Evolutionary conservation across 2,113 vertebrate species (phyloP).

Genomic region (Cottus gobio): DNA sequence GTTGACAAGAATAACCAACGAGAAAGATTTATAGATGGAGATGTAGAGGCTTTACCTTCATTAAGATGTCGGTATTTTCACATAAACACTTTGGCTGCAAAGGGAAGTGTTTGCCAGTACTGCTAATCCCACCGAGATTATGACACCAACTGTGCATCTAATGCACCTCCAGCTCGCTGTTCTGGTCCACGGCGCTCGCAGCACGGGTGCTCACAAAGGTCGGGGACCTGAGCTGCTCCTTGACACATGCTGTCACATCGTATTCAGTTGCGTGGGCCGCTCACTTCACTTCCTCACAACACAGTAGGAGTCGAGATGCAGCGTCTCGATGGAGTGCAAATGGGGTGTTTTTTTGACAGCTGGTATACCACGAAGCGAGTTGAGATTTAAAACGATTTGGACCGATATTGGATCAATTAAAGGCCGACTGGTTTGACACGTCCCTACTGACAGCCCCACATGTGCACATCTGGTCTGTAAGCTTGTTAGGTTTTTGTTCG

Average conservation of each 20-base stretch:
- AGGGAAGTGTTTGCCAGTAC: not conserved
- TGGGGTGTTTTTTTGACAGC: not conserved
- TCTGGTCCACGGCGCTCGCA: not conserved
- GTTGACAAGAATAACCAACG: slow-evolving; percentile 2
- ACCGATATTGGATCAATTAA: not conserved
- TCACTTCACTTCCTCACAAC: not conserved
- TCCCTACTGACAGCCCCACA: not conserved
- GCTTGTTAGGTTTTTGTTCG: not conserved
- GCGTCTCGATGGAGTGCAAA: not conserved
- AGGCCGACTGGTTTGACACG: not conserved
- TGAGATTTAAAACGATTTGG: not conserved
- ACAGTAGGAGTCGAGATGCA: too few relatives aligned
- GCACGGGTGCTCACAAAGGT: not conserved
- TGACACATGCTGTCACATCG: not conserved
- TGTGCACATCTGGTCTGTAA: not conserved
- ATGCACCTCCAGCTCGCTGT: not conserved
- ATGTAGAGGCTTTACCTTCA: not conserved
- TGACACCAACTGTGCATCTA: not conserved
- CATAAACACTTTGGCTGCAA: not conserved
- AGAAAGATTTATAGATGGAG: not conserved
- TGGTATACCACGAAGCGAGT: not conserved
- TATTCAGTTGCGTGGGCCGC: not conserved
- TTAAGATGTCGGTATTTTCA: not conserved
- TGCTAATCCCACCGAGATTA: not conserved
- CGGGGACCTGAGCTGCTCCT: not conserved